Evolutionary conservation across 2,888 invertebrate species (phyloP).

Genomic region (Drosophila barbarae): DNA sequence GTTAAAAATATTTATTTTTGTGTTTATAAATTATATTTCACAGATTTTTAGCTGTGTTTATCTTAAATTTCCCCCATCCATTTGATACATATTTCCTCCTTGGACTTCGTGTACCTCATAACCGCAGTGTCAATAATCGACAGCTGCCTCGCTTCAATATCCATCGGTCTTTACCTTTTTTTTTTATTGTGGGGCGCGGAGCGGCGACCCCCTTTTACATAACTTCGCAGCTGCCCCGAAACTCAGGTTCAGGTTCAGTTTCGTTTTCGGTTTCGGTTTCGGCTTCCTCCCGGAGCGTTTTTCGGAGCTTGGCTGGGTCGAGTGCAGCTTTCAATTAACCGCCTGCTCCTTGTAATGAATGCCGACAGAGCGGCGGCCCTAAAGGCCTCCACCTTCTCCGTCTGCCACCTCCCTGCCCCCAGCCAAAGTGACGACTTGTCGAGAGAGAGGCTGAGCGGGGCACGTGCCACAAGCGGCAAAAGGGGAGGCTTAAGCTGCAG

Average conservation of each 20-base stretch:
- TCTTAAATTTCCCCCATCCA: not conserved
- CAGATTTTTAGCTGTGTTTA: not conserved
- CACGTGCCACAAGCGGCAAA: constrained; percentile 47
- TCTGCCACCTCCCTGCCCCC: constrained; percentile 4
- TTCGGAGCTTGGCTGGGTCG: constrained; percentile 32
- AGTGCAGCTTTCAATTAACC: constrained; percentile 74
- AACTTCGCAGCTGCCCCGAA: constrained; percentile 42
- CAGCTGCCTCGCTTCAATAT: constrained; percentile 66
- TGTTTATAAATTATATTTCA: not conserved
- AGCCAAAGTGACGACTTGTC: constrained; percentile 64
- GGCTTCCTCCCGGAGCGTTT: constrained; percentile 24
- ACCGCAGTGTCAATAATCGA: constrained; percentile 74
- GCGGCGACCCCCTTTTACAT: constrained; percentile 58
- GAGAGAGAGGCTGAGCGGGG: constrained; percentile 29
- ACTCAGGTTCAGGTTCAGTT: constrained; percentile 56
- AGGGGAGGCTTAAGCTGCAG: constrained; percentile 59
- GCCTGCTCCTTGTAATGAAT: constrained; percentile 68
- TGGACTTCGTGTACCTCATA: constrained; percentile 13
- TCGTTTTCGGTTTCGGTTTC: constrained; percentile 34
- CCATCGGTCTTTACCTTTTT: constrained; percentile 15
- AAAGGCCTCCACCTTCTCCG: constrained; percentile 6
- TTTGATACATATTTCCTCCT: not conserved
- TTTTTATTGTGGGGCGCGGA: not conserved
- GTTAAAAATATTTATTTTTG: not conserved
- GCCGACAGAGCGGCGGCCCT: constrained; percentile 52